phyloP scores from a whole-genome alignment of 2,888 invertebrate species.

The Latrodectus hesperus region DNA sequence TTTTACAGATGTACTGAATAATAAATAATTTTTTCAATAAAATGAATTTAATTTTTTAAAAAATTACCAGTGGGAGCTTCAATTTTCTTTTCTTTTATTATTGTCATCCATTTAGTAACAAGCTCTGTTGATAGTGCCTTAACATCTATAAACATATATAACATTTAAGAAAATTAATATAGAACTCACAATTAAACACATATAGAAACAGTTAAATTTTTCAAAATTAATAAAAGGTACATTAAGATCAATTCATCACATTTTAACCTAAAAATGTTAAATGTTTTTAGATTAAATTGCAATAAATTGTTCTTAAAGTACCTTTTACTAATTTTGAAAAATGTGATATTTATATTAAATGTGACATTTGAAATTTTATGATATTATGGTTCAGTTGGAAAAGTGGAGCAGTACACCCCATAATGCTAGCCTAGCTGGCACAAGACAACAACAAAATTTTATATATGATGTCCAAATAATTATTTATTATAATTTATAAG shows the following conservation, averaged over 20 bases:
- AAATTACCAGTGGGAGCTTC: conserved; percentile 50
- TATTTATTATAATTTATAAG: no score
- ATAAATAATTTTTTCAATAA: not conserved
- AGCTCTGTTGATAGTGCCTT: conserved; percentile 85
- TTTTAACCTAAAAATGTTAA: not conserved
- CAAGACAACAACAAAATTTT: no score
- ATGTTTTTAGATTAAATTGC: not conserved
- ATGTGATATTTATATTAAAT: no score
- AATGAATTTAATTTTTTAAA: no score
- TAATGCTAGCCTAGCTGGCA: no score
- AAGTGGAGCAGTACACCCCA: no score
- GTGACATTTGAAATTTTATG: no score
- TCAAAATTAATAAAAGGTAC: not conserved
- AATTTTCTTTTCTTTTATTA: conserved; percentile 82
- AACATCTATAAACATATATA: conserved; percentile 78
- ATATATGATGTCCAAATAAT: no score
- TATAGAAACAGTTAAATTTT: not conserved
- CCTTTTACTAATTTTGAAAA: not conserved
- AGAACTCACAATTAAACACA: not conserved
- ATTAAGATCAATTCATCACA: not conserved
- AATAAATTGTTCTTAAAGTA: not conserved
- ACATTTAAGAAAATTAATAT: not conserved
- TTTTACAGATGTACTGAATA: not conserved
- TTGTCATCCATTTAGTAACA: conserved; percentile 92
- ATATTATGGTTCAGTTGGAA: no score